Evolutionary conservation across 2,888 invertebrate genomes (phyloP).

Genomic region (Desoria tigrina): DNA sequence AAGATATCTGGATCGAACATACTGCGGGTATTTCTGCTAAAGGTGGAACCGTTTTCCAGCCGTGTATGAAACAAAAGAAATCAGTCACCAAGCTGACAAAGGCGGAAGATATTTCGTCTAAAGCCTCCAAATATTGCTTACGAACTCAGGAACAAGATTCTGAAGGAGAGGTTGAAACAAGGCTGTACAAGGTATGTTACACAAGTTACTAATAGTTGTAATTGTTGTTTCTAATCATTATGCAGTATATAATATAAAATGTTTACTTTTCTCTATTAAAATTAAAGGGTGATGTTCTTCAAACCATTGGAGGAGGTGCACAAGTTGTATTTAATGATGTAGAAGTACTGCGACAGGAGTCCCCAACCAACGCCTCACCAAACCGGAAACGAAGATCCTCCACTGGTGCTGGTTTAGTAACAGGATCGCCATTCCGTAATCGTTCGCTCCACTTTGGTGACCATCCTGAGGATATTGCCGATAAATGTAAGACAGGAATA

Average conservation of each 20-base stretch:
- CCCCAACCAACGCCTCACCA: constrained; percentile 62
- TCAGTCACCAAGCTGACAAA: constrained; percentile 76
- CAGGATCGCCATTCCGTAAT: constrained; percentile 2
- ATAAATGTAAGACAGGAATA: constrained; percentile 24
- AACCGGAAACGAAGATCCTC: constrained; percentile 55
- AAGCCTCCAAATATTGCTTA: constrained; percentile 80
- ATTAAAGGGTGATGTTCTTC: constrained; percentile 80
- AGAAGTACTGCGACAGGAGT: constrained; percentile 80
- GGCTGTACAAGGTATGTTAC: constrained; percentile 74
- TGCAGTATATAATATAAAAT: too few relatives aligned
- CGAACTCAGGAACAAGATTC: constrained; percentile 89
- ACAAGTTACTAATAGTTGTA: too few relatives aligned
- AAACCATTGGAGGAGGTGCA: constrained; percentile 91
- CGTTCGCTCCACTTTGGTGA: constrained; percentile 1
- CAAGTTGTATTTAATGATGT: constrained; percentile 94
- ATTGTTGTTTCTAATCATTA: not conserved
- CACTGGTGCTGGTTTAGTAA: constrained; percentile 42
- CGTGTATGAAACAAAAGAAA: constrained; percentile 71
- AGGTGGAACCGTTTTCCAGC: constrained; percentile 86
- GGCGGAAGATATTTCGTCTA: constrained; percentile 67
- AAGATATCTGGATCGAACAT: constrained; percentile 83
- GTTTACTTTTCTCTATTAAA: too few relatives aligned
- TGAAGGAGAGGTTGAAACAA: constrained; percentile 90
- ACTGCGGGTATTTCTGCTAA: constrained; percentile 67
- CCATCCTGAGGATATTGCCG: constrained; percentile 14